Percentiles rank a stretch among this genome's conserved stretches.
phyloP scores from a whole-genome alignment of 1,140 invertebrate genomes.

The Magallana angulata region DNA sequence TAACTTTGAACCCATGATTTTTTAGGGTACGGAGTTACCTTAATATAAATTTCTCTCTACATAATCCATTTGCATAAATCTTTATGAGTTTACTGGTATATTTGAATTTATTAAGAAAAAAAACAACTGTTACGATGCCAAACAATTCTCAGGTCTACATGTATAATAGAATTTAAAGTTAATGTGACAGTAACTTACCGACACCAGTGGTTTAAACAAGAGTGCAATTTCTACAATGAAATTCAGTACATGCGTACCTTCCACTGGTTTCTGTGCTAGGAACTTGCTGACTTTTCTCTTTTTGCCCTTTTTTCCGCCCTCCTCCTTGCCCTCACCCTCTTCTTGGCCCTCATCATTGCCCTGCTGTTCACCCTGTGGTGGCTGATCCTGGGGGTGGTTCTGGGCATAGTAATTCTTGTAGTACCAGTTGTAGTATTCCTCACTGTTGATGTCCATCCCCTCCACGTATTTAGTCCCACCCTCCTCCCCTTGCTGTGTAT shows the following conservation, averaged over 20 bases:
- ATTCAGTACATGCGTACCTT: not conserved
- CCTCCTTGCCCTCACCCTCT: conserved; percentile 40
- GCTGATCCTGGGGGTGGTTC: conserved; percentile 53
- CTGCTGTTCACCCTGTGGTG: conserved; percentile 55
- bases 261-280: conserved; percentile 17
- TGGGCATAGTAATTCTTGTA: conserved; percentile 64
- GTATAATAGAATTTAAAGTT: too few relatives aligned
- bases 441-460: conserved; percentile 49
- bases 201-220: too few relatives aligned
- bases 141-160: too few relatives aligned
- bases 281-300: conserved; percentile 67
- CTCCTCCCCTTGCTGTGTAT: conserved; percentile 41
- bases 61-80: too few relatives aligned
- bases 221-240: too few relatives aligned
- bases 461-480: conserved; percentile 40
- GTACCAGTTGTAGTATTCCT: conserved; percentile 58
- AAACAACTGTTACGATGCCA: too few relatives aligned
- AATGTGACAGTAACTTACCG: too few relatives aligned
- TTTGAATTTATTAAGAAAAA: too few relatives aligned
- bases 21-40: too few relatives aligned
- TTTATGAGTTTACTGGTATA: too few relatives aligned
- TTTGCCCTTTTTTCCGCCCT: conserved; percentile 79
- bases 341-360: conserved; percentile 41
- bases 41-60: too few relatives aligned
- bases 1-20: too few relatives aligned